These are phyloP conservation scores for Tympanuchus pallidicinctus DNA, from an alignment of 2,113 vertebrate genomes.

Conservation along the genomic window DNA sequence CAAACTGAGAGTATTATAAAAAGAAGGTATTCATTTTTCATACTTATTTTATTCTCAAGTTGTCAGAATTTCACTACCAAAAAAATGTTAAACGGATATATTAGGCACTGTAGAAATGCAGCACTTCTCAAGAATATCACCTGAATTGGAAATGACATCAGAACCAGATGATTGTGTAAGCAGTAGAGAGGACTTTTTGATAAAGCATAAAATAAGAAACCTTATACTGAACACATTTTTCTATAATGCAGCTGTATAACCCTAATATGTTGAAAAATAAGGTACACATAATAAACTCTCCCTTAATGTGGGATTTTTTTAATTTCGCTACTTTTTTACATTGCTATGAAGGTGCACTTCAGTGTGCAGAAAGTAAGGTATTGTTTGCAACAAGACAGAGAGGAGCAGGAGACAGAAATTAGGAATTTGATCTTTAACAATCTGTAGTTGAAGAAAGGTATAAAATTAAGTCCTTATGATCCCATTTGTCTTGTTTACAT, in stretches of 20 bases:
- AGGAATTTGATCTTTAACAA: background rate
- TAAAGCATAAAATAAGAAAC: background rate
- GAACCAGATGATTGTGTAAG: background rate
- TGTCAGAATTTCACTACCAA: constrained; percentile 5
- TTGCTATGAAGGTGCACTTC: background rate
- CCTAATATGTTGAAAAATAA: background rate
- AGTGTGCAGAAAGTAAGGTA: background rate
- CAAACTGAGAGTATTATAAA: background rate
- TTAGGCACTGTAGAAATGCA: background rate
- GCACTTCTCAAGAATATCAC: background rate
- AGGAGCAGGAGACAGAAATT: background rate
- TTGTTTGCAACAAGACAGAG: background rate
- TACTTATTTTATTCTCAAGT: constrained; percentile 16
- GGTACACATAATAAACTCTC: background rate
- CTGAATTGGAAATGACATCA: constrained; percentile 21
- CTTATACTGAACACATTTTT: background rate
- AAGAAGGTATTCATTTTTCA: background rate
- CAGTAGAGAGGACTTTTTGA: background rate
- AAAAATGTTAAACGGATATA: background rate
- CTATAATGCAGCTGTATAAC: background rate
- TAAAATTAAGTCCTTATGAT: background rate
- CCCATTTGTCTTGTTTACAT: background rate
- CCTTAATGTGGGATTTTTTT: background rate
- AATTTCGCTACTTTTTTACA: background rate
- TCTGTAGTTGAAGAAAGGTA: background rate